These are phyloP conservation scores for Oscheius sp. DNA, from an alignment of 2,888 invertebrate genomes.

Conservation along the genomic window DNA sequence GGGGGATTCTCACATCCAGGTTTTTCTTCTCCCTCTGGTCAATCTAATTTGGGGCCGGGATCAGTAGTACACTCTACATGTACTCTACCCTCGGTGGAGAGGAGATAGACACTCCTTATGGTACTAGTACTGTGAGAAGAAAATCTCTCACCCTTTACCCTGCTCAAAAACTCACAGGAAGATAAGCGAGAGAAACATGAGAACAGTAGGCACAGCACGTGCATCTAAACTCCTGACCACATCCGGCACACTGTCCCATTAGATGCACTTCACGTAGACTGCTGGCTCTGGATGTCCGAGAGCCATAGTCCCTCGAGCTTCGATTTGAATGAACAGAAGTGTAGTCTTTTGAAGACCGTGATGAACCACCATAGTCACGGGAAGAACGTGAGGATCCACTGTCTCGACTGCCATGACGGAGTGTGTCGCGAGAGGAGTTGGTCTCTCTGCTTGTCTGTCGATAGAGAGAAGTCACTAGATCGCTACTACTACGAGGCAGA, in stretches of 20 bases:
- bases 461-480: constrained; percentile 34
- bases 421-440: constrained; percentile 19
- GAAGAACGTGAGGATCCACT: constrained; percentile 8
- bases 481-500: constrained; percentile 50
- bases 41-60: background rate
- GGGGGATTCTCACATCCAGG: background rate
- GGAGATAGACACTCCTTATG: background rate
- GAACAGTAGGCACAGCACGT: constrained; percentile 58
- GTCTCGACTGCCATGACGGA: constrained; percentile 8
- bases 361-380: constrained; percentile 18
- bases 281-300: constrained; percentile 40
- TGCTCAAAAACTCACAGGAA: constrained; percentile 52
- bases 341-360: constrained; percentile 43
- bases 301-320: constrained; percentile 29
- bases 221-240: constrained; percentile 60
- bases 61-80: background rate
- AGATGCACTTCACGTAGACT: constrained; percentile 55
- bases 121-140: background rate
- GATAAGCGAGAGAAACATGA: constrained; percentile 54
- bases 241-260: constrained; percentile 56
- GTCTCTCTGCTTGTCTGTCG: constrained; percentile 26
- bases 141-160: background rate
- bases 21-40: background rate
- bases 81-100: background rate
- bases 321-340: constrained; percentile 36